Evolutionary conservation across 2,797 vertebrate genomes (phyloP), one percentile per base, ranked within the genome.

Genomic region (Hipposideros larvatus): DNA sequence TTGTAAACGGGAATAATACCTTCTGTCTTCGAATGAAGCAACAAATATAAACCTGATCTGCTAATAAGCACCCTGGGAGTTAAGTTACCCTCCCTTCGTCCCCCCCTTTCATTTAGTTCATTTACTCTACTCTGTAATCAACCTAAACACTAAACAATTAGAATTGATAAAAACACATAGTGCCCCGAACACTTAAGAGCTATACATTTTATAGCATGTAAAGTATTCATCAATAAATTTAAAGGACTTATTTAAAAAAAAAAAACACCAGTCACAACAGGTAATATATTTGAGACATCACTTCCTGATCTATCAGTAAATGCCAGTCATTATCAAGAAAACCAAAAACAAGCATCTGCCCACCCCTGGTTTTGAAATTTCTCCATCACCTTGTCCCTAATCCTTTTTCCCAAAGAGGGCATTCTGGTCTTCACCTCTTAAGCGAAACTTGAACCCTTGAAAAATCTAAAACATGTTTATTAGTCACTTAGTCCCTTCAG

Each of bases 161-260:
- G 51, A 84, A 94, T 0, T 61, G 70, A 87, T 59, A 57, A 53
- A 93, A 91, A 94, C 11, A 61, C 37, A 84, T 0, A 90, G 26
- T 66, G 48, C 66, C 86, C 22, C 4, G 1, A 94, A 82, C 31
- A 82, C 31, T n/a, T 70, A 73, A 55, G 19, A 89, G 31, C 34
- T 63, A 77, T 11, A 66, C 1, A 90, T 31, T 91, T 94, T 55
- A 73, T 11, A 73, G 53, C 53, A 92, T 28, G 28, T 55, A 51
- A 89, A 92, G 41, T 86, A 87, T n/a, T 79, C 46, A 77, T 51
- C 71, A 89, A 86, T 73, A 82, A 93, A 86, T n/a, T 66, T 75
- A 96, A 87, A 92, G 28, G 48, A 7, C 26, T 71, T 51, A 79
- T 55, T 59, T 63, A 90, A 59, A 97, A 95, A 51, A 57, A 80